Evolutionary conservation across 2,113 vertebrate genomes (phyloP).

Genomic region (Gallinago paraguaiae): DNA sequence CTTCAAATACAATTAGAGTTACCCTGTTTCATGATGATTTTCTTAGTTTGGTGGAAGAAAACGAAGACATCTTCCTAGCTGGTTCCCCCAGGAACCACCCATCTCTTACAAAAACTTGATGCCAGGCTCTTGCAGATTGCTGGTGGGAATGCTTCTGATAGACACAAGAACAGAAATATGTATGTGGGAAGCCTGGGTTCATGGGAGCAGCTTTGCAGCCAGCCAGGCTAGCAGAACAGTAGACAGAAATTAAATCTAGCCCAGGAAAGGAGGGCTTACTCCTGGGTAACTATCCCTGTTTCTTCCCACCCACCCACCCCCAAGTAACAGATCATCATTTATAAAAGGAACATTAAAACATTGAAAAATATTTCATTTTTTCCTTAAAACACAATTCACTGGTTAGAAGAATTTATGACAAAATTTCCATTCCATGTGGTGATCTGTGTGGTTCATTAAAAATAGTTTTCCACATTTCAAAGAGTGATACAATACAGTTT

Average conservation of each 20-base stretch:
- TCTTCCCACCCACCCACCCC: neutral
- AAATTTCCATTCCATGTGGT: neutral
- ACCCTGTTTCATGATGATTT: neutral
- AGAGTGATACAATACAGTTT: neutral
- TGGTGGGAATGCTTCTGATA: neutral
- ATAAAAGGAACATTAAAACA: slow-evolving; percentile 67
- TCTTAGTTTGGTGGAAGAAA: neutral
- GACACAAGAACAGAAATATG: neutral
- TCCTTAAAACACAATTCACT: slow-evolving; percentile 48
- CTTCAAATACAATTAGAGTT: neutral
- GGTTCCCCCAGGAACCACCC: neutral
- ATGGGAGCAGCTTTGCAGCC: neutral
- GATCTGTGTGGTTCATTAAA: neutral
- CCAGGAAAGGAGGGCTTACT: slow-evolving; percentile 8
- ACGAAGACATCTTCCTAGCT: neutral
- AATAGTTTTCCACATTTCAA: slow-evolving; percentile 12
- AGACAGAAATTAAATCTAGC: slow-evolving; percentile 9
- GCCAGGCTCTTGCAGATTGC: neutral
- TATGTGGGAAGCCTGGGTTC: neutral
- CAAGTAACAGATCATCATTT: slow-evolving; percentile 39
- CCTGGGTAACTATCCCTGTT: neutral
- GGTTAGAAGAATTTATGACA: slow-evolving; percentile 48
- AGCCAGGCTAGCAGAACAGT: neutral
- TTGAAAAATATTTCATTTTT: slow-evolving; percentile 53
- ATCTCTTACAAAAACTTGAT: neutral